Conservation (phyloP, 2,888 invertebrate species). For the Lacanobia oleracea region DNA sequence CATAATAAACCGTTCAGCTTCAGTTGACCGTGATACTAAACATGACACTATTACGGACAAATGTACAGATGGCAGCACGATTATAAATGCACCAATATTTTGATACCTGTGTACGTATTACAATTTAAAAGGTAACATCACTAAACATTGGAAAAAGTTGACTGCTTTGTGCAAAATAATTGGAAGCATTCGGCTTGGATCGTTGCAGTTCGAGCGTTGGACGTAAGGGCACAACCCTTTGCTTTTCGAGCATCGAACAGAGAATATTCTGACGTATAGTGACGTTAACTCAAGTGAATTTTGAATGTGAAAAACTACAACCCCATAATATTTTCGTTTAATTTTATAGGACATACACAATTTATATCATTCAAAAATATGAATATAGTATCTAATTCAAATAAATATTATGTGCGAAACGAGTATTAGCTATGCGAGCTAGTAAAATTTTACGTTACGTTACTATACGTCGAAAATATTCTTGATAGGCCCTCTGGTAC, state of each 20-base stretch:
- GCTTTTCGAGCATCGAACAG: conserved; percentile 4
- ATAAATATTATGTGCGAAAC: too few species aligned
- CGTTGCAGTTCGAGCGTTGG: neutral
- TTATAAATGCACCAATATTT: conserved; percentile 10
- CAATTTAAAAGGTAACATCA: neutral
- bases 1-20: conserved; percentile 9
- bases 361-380: too few species aligned
- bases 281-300: too few species aligned
- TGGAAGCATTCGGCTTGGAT: conserved; percentile 2
- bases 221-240: conserved; percentile 19
- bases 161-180: neutral
- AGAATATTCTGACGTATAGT: too few species aligned
- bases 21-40: conserved; percentile 7
- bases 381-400: too few species aligned
- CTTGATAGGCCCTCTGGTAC: too few species aligned
- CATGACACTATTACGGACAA: neutral
- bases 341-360: too few species aligned
- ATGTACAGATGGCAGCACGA: neutral
- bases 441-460: too few species aligned
- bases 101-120: neutral
- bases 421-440: too few species aligned
- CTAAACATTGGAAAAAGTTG: neutral
- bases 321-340: too few species aligned
- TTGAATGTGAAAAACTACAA: too few species aligned
- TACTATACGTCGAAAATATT: too few species aligned